Percentiles rank a stretch among this genome's conserved stretches.
Conservation (phyloP, 2,797 vertebrate genomes). For the Pelochelys cantorii region DNA sequence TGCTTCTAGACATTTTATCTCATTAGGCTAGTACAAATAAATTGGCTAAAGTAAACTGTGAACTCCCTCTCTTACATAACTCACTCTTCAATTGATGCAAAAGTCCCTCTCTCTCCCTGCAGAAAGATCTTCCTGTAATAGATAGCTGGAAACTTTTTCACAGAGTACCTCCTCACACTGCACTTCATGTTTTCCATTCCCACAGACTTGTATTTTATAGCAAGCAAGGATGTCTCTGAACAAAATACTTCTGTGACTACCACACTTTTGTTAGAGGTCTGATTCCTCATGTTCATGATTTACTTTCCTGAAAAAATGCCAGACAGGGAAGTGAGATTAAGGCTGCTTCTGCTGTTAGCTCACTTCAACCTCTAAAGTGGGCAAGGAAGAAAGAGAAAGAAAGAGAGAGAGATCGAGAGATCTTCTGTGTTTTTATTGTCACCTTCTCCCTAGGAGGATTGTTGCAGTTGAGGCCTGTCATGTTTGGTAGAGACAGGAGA, state of each 20-base stretch:
- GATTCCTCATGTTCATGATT: neutral
- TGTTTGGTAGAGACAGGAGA: neutral
- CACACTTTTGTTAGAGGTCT: neutral
- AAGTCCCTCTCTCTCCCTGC: neutral
- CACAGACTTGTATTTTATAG: neutral
- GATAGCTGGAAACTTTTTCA: neutral
- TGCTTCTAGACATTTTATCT: neutral
- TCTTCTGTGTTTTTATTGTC: neutral
- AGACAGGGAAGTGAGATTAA: neutral
- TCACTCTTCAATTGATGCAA: neutral
- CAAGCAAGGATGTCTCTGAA: neutral
- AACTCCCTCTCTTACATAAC: slow-evolving; percentile 2
- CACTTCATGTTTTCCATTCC: slow-evolving; percentile 9
- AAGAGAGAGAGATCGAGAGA: neutral
- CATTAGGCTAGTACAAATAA: neutral
- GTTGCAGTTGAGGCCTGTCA: neutral
- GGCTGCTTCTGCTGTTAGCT: neutral
- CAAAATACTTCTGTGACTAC: neutral
- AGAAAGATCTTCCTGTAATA: neutral
- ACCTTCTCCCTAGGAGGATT: neutral
- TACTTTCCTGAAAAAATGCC: neutral
- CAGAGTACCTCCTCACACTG: neutral
- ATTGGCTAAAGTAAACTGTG: neutral
- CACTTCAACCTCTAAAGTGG: slow-evolving; percentile 10
- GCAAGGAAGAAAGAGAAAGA: slow-evolving; percentile 1